Conservation (phyloP, 2,797 vertebrate genomes). For the Gadopsis bispinosus region DNA sequence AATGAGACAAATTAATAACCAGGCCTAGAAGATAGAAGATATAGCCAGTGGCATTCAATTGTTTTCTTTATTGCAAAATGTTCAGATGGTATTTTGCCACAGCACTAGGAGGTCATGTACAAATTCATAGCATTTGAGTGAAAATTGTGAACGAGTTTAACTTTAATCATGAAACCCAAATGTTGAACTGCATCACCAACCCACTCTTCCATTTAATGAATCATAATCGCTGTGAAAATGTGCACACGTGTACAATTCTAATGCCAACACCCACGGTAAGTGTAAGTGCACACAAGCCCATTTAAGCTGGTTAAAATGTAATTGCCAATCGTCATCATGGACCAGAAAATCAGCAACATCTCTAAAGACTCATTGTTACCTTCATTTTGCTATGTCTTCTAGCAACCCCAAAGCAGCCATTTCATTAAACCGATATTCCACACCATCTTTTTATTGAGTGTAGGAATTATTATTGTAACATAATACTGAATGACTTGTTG, state of each 20-base stretch:
- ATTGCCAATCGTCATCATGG: conserved; percentile 51
- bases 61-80: conserved; percentile 9
- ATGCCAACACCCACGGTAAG: conserved; percentile 22
- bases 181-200: conserved; percentile 19
- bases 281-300: conserved; percentile 16
- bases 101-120: neutral
- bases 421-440: conserved; percentile 25
- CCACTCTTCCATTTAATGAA: conserved; percentile 16
- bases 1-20: conserved; percentile 28
- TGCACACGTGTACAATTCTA: conserved; percentile 15
- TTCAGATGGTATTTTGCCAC: neutral
- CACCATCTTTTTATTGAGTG: conserved; percentile 17
- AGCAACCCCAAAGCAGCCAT: conserved; percentile 23
- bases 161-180: conserved; percentile 10
- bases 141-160: conserved; percentile 3
- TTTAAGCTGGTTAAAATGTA: conserved; percentile 61
- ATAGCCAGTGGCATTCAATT: neutral
- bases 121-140: neutral
- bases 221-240: conserved; percentile 24
- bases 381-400: conserved; percentile 31
- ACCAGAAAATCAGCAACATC: conserved; percentile 44
- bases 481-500: neutral
- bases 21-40: neutral
- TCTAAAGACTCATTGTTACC: conserved; percentile 34
- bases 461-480: conserved; percentile 9